phyloP scores from a whole-genome alignment of 2,797 vertebrate genomes.

The Pipistrellus kuhlii region DNA sequence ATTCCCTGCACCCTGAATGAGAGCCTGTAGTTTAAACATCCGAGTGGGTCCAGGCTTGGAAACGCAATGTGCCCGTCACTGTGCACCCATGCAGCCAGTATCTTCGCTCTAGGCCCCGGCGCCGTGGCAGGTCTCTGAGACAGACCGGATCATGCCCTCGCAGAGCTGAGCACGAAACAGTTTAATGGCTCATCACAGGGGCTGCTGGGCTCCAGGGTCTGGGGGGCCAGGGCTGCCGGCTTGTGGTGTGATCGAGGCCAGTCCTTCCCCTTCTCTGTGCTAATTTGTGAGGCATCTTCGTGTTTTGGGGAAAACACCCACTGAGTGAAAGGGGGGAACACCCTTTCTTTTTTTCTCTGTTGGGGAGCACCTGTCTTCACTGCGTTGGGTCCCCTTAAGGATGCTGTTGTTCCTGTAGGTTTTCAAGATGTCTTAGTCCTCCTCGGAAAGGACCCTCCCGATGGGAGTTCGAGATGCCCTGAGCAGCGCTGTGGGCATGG shows the following conservation, averaged over 20 bases:
- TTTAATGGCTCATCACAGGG: neutral
- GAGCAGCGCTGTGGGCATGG: neutral
- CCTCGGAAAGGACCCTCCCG: neutral
- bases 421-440: neutral
- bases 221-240: neutral
- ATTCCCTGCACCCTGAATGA: neutral
- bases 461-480: neutral
- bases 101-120: neutral
- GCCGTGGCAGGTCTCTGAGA: neutral
- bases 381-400: neutral
- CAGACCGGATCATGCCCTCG: neutral
- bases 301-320: neutral
- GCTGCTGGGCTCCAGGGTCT: neutral
- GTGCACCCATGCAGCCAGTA: too few relatives aligned
- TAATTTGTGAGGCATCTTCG: neutral
- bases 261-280: neutral
- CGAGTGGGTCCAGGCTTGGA: neutral
- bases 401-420: neutral
- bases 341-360: neutral
- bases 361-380: rapidly evolving
- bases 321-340: neutral
- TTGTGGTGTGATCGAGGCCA: neutral
- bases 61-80: neutral
- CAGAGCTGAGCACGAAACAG: neutral
- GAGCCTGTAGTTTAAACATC: neutral